Conservation (phyloP, 2,888 invertebrate genomes). For the Lymantria monacha region DNA sequence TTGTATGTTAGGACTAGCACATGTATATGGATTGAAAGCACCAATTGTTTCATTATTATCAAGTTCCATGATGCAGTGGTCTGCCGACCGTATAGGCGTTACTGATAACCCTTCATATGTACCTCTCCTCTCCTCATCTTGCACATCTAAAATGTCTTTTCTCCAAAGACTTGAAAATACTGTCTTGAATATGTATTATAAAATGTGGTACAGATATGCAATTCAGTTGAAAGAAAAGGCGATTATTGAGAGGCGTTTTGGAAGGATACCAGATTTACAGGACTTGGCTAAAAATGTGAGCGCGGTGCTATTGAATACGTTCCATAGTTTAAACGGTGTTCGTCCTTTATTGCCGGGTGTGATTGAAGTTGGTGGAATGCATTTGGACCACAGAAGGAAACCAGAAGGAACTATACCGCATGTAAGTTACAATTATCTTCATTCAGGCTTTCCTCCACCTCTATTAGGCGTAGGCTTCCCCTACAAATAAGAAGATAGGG, state of each 20-base stretch:
- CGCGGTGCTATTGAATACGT: slow-evolving; percentile 82
- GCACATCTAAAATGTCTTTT: slow-evolving; percentile 73
- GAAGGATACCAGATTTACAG: slow-evolving; percentile 70
- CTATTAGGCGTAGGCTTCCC: no score
- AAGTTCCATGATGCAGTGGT: slow-evolving; percentile 82
- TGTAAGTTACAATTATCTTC: no score
- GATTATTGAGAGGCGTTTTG: slow-evolving; percentile 68
- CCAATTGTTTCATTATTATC: slow-evolving; percentile 82
- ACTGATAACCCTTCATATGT: slow-evolving; percentile 77
- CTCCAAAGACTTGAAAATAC: slow-evolving; percentile 70
- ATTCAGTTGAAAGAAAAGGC: slow-evolving; percentile 60
- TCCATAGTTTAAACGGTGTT: slow-evolving; percentile 82
- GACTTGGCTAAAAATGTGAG: slow-evolving; percentile 78
- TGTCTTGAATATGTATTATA: slow-evolving; percentile 47
- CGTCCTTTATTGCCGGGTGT: slow-evolving; percentile 80
- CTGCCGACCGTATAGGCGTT: slow-evolving; percentile 64
- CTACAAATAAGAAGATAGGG: no score
- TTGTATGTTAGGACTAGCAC: slow-evolving; percentile 83
- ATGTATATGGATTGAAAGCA: slow-evolving; percentile 74
- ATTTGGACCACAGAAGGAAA: slow-evolving; percentile 64
- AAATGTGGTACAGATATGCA: slow-evolving; percentile 55
- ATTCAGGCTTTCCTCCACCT: no score
- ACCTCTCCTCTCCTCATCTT: slow-evolving; percentile 77
- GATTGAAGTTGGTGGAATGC: slow-evolving; percentile 85
- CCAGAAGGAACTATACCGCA: slow-evolving; percentile 55